Conservation (phyloP, 2,797 vertebrate species). For the Enteromius fasciolatus region DNA sequence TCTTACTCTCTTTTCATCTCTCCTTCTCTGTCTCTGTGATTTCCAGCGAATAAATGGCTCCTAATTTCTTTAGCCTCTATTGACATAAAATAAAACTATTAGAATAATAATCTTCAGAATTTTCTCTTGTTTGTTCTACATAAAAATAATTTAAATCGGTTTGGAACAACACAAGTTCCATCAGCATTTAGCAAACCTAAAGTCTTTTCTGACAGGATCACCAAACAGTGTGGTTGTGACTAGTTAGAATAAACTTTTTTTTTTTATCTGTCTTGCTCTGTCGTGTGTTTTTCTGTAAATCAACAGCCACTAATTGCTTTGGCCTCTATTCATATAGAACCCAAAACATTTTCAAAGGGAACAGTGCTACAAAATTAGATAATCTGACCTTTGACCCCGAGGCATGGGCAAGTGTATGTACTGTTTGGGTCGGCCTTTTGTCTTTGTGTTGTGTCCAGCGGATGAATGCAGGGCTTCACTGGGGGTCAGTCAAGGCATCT, state of each 20-base stretch:
- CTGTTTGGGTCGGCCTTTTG: constrained; percentile 68
- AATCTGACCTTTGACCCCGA: constrained; percentile 70
- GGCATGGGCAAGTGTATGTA: constrained; percentile 74
- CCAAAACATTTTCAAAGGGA: constrained; percentile 2
- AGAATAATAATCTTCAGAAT: not conserved
- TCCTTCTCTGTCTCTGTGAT: constrained; percentile 60
- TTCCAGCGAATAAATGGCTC: constrained; percentile 62
- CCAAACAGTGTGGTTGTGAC: not conserved
- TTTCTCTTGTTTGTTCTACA: not conserved
- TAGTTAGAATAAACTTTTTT: not conserved
- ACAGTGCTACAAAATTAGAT: constrained; percentile 19
- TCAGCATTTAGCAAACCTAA: not conserved
- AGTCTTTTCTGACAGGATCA: not conserved
- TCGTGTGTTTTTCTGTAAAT: constrained; percentile 62
- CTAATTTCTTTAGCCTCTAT: constrained; percentile 50
- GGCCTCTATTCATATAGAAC: constrained; percentile 15
- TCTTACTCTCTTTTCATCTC: not conserved
- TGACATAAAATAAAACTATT: not conserved
- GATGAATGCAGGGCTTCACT: constrained; percentile 71
- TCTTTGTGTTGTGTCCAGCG: constrained; percentile 72
- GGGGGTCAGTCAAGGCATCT: constrained; percentile 79
- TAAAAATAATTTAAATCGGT: not conserved
- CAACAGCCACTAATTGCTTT: constrained; percentile 65
- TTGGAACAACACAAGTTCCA: not conserved
- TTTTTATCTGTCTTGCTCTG: constrained; percentile 43